A percentile compares a stretch with the other conserved stretches of the same genome.
phyloP scores from a whole-genome alignment of 2,797 vertebrate species.

The Picus viridis region DNA sequence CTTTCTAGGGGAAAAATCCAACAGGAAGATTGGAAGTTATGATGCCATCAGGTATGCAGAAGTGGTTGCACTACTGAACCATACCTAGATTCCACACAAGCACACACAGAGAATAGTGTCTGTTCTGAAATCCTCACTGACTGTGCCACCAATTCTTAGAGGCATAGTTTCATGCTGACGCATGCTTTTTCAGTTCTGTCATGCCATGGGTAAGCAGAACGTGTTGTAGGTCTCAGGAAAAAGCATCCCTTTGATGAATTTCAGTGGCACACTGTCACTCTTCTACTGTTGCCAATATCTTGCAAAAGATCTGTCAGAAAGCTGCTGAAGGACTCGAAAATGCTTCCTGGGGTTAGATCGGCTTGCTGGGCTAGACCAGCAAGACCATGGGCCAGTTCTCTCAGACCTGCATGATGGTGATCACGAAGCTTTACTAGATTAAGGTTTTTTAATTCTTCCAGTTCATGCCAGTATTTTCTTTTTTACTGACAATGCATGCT shows the following conservation, averaged over 20 bases:
- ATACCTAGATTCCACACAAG: background rate
- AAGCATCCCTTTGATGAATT: background rate
- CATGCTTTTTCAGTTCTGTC: background rate
- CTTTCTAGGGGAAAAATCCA: background rate
- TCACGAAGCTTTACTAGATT: background rate
- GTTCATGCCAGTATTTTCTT: background rate
- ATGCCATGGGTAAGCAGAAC: background rate
- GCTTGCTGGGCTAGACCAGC: rapidly evolving
- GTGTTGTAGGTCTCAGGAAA: background rate
- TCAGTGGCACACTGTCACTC: background rate
- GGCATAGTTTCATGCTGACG: background rate
- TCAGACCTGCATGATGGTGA: background rate
- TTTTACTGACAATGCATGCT: background rate
- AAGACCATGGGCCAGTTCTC: background rate
- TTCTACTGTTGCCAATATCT: background rate
- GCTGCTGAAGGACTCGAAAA: background rate
- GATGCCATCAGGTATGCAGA: background rate
- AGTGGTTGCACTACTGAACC: background rate
- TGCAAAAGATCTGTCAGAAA: background rate
- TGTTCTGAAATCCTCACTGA: background rate
- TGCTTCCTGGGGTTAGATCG: background rate
- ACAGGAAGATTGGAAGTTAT: background rate
- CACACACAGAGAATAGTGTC: background rate
- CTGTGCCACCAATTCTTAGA: background rate
- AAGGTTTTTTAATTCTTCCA: background rate